These are phyloP conservation scores for Sternarchorhynchus goeldii DNA, from an alignment of 2,797 vertebrate genomes.

Conservation along the genomic window DNA sequence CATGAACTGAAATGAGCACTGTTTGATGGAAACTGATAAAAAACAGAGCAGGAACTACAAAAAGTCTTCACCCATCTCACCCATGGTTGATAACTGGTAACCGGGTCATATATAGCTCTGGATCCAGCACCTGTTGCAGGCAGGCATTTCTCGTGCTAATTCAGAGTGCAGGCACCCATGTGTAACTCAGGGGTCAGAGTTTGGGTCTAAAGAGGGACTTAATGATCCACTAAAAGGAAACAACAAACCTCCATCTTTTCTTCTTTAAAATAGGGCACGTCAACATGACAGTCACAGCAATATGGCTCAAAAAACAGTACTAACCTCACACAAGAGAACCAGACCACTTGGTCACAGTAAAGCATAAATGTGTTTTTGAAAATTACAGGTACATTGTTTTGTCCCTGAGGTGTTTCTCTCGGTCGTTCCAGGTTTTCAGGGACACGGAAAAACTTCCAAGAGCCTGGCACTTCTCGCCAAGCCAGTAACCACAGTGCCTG, in stretches of 20 bases:
- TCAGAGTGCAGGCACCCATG: too few species aligned
- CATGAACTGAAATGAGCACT: not conserved
- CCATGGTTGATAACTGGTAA: not conserved
- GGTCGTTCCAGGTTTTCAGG: conserved; percentile 19
- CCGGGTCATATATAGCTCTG: too few species aligned
- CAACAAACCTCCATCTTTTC: not conserved
- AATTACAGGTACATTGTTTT: not conserved
- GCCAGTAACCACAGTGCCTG: conserved; percentile 43
- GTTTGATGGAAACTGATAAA: too few species aligned
- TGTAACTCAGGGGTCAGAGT: too few species aligned
- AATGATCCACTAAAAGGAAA: too few species aligned
- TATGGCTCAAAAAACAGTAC: too few species aligned
- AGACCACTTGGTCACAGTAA: not conserved
- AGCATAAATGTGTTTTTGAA: conserved; percentile 13
- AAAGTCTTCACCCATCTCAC: not conserved
- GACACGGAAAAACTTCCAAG: conserved; percentile 35
- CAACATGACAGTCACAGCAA: not conserved
- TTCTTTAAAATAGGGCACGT: not conserved
- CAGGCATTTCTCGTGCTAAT: too few species aligned
- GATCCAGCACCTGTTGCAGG: too few species aligned
- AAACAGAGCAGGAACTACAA: too few species aligned
- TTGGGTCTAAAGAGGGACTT: too few species aligned
- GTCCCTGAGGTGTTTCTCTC: conserved; percentile 28
- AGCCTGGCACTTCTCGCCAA: conserved; percentile 25
- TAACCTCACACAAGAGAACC: not conserved